These are phyloP conservation scores for Labeo rohita DNA, from an alignment of 2,113 vertebrate species.

Conservation along the genomic window DNA sequence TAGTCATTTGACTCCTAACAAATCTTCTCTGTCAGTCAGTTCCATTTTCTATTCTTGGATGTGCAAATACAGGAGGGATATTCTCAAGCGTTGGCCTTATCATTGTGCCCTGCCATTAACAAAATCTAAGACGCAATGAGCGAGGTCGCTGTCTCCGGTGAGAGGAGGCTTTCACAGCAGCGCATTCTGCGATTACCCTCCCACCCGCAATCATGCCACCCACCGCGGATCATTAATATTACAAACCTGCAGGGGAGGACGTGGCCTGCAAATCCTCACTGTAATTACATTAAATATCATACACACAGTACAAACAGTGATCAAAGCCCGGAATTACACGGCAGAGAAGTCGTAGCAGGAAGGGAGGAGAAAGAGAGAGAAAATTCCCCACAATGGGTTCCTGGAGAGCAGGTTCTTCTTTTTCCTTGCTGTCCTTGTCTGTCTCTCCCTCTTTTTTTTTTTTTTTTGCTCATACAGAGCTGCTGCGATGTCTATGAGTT, in stretches of 20 bases:
- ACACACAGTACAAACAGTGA: conserved; percentile 59
- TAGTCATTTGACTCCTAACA: background rate
- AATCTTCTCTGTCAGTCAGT: conserved; percentile 22
- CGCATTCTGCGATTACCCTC: conserved; percentile 44
- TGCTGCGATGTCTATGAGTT: conserved; percentile 46
- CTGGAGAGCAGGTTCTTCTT: conserved; percentile 16
- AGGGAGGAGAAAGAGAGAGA: conserved; percentile 36
- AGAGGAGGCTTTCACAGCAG: conserved; percentile 46
- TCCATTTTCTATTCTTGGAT: conserved; percentile 12
- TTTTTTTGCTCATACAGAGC: conserved; percentile 37
- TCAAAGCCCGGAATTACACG: conserved; percentile 55
- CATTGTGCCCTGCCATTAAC: conserved; percentile 31
- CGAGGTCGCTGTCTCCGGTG: conserved; percentile 3
- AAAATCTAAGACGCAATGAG: conserved; percentile 26
- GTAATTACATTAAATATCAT: conserved; percentile 62
- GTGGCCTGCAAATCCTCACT: conserved; percentile 47
- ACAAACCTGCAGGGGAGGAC: conserved; percentile 56
- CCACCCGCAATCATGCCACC: conserved; percentile 44
- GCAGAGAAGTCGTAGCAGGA: conserved; percentile 29
- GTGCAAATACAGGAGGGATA: conserved; percentile 26
- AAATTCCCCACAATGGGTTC: background rate
- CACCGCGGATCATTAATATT: conserved; percentile 53
- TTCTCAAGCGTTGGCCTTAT: conserved; percentile 29
- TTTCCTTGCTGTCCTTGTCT: background rate
- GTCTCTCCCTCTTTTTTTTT: background rate